Conservation (phyloP, 2,888 invertebrate species). For the Nebria salina region DNA sequence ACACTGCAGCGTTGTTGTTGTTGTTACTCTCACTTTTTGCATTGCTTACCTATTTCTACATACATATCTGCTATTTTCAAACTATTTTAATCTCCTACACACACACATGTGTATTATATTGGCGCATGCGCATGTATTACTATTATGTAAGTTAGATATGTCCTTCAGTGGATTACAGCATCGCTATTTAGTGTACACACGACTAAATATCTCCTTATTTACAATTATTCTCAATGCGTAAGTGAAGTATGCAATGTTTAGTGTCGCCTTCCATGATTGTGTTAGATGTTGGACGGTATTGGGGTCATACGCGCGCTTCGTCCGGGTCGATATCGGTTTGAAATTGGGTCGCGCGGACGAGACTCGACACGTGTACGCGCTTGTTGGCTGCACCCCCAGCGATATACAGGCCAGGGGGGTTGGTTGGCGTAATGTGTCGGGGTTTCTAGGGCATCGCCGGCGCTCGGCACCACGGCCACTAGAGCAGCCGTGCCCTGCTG, state of each 20-base stretch:
- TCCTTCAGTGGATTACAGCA: slow-evolving; percentile 13
- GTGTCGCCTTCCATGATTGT: no score
- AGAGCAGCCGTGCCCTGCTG: background rate
- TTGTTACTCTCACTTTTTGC: slow-evolving; percentile 40
- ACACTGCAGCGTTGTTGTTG: slow-evolving; percentile 23
- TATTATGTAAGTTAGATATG: slow-evolving; percentile 6
- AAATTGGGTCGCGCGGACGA: slow-evolving; percentile 28
- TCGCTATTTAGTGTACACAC: slow-evolving; percentile 11
- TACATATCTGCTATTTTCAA: background rate
- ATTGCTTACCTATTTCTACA: background rate
- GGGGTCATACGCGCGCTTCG: slow-evolving; percentile 22
- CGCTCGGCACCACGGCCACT: slow-evolving; percentile 4
- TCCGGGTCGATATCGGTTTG: slow-evolving; percentile 24
- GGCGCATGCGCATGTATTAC: background rate
- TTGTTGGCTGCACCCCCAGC: background rate
- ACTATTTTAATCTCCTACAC: background rate
- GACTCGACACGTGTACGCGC: slow-evolving; percentile 22
- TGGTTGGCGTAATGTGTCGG: background rate
- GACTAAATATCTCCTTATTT: background rate
- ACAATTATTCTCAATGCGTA: background rate
- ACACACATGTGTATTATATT: slow-evolving; percentile 26
- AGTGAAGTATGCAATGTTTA: background rate
- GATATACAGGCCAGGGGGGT: background rate
- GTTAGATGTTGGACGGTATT: background rate
- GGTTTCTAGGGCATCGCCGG: slow-evolving; percentile 13